Conservation (phyloP, 2,888 invertebrate genomes). For the Drosophila neonasuta region DNA sequence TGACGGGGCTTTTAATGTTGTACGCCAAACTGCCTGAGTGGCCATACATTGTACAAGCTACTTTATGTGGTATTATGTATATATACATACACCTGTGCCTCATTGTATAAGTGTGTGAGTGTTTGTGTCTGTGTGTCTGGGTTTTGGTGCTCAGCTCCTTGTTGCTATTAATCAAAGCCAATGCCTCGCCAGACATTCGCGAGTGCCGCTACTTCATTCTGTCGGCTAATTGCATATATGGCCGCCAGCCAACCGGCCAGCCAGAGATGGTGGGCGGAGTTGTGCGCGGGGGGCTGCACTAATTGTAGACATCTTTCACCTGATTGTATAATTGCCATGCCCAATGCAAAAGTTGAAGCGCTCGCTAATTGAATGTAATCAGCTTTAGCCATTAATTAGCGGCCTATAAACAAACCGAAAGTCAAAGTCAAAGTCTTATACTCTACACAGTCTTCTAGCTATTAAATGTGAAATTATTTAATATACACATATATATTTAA, state of each 20-base stretch:
- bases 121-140: slow-evolving; percentile 12
- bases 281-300: slow-evolving; percentile 31
- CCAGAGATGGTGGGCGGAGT: slow-evolving; percentile 16
- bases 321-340: slow-evolving; percentile 58
- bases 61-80: slow-evolving; percentile 14
- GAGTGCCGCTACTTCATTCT: slow-evolving; percentile 51
- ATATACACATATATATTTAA: not conserved
- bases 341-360: slow-evolving; percentile 40
- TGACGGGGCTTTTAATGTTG: slow-evolving; percentile 43
- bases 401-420: slow-evolving; percentile 30
- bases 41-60: slow-evolving; percentile 26
- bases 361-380: slow-evolving; percentile 65
- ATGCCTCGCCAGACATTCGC: slow-evolving; percentile 64
- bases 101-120: not conserved
- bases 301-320: slow-evolving; percentile 67
- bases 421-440: slow-evolving; percentile 10
- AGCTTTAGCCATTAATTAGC: slow-evolving; percentile 42
- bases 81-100: slow-evolving; percentile 15
- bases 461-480: slow-evolving; percentile 3
- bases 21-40: slow-evolving; percentile 42
- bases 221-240: slow-evolving; percentile 65
- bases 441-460: slow-evolving; percentile 1
- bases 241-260: slow-evolving; percentile 16
- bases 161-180: slow-evolving; percentile 65
- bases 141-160: slow-evolving; percentile 23